Percentiles rank a stretch among this genome's conserved stretches.
Conservation (phyloP, 2,888 invertebrate genomes). For the Ophion ellenae region DNA sequence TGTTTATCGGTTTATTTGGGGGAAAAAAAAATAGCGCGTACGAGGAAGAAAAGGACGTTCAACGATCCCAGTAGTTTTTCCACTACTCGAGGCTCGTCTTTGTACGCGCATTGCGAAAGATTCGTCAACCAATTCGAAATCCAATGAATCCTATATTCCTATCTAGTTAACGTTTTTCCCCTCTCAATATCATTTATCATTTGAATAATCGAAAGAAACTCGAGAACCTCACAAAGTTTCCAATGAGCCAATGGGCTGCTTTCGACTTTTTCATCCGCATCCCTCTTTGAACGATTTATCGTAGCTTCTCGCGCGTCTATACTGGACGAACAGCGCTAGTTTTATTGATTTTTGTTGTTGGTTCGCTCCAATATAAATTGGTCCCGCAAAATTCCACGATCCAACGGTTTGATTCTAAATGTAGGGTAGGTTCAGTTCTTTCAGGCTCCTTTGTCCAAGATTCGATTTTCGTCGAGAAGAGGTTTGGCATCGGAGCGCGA, state of each 20-base stretch:
- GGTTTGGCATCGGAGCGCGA: conserved; percentile 35
- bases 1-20: not conserved
- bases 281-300: not conserved
- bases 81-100: not conserved
- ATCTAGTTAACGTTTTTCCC: not conserved
- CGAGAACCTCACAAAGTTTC: too few relatives aligned
- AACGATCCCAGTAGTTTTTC: too few relatives aligned
- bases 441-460: conserved; percentile 47
- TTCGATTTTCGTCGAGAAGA: not conserved
- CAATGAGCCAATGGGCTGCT: too few relatives aligned
- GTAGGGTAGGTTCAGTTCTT: conserved; percentile 62
- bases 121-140: not conserved
- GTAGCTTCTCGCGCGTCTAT: conserved; percentile 1
- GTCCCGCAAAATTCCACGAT: conserved; percentile 76
- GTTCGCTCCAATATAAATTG: conserved; percentile 69
- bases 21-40: not conserved
- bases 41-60: not conserved
- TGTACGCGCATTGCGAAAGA: not conserved
- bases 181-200: too few relatives aligned
- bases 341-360: conserved; percentile 48
- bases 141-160: not conserved
- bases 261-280: not conserved
- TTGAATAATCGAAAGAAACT: too few relatives aligned
- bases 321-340: conserved; percentile 11
- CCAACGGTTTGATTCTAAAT: conserved; percentile 58